Base-by-base conservation (phyloP, 2,797 vertebrate species). In the Spheniscus humboldti region DNA sequence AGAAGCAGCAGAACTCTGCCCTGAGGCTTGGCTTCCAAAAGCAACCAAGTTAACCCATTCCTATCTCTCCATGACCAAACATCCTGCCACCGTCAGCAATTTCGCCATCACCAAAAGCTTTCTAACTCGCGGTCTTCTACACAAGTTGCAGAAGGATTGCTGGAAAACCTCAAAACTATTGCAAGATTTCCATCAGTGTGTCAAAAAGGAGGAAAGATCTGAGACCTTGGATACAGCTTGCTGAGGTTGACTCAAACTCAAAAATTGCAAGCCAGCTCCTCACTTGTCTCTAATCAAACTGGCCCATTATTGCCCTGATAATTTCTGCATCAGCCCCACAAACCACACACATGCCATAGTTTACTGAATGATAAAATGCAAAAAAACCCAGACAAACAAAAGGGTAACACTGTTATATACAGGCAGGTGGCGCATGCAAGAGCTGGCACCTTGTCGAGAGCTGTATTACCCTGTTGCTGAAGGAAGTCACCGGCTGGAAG, bases 21-120 rank as follows among this genome's bases (percentile, higher is more conserved):
- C 86, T 11, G 59, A 83, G 91, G 96, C 95, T 93, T 45, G 35
- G 31, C 73, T 88, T 94, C 92, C 82, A 71, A 95, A 93, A 87
- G 81, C 85, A 85, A 76, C 85, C 74, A 37, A 68, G 17, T 97
- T 96, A 97, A 97, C 96, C 82, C 93, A 4, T 93, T 94, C 89
- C 64, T 59, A 0, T 10, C 88, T 25, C 67, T 55, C 79, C 47
- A 3, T 5, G 45, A 55, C 80, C 69, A 41, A 60, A 67, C 16
- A 5, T 60, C 56, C 60, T 71, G 52, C 56, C 76, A 67, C 39
- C 50, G 64, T 14, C 74, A 92, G 56, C 33, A 23, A 5, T 53
- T 90, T 11, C 41, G 28, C 64, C 55, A 39, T 7, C 43, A 31
- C 53, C 5, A 4, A 86, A 60, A 64, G 37, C 73, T 79, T 66